Evolutionary conservation across 2,888 invertebrate species (phyloP).

Genomic region (Zaprionus bogoriensis): DNA sequence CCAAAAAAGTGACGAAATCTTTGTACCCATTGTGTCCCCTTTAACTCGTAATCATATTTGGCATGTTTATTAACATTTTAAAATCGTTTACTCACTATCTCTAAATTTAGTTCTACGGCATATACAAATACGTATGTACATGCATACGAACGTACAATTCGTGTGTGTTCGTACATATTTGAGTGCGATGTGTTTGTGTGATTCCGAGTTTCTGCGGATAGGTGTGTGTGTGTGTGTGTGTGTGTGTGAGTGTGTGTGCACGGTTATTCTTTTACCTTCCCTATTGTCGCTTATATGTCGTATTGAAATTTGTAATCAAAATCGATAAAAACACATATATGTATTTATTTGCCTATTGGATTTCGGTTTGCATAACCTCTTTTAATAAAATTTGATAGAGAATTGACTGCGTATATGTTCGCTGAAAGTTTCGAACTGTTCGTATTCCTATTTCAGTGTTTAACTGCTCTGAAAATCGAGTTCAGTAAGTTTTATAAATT

Average conservation of each 20-base stretch:
- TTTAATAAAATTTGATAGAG: constrained; percentile 17
- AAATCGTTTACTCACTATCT: constrained; percentile 78
- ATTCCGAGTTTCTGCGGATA: too few relatives aligned
- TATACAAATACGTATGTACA: neutral
- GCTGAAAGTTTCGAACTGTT: neutral
- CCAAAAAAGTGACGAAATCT: constrained; percentile 53
- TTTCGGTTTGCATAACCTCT: constrained; percentile 52
- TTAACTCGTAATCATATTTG: constrained; percentile 52
- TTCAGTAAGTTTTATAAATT: constrained; percentile 13
- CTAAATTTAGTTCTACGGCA: constrained; percentile 61
- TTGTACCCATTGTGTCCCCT: constrained; percentile 20
- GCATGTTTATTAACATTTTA: constrained; percentile 71
- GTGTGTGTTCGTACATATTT: constrained; percentile 8
- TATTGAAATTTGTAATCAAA: constrained; percentile 79
- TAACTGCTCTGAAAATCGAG: constrained; percentile 7
- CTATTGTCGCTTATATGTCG: constrained; percentile 60
- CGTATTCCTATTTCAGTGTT: neutral
- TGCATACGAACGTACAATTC: neutral
- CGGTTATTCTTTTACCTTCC: constrained; percentile 55
- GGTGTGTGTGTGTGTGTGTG: constrained; percentile 19
- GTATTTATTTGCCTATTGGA: constrained; percentile 52
- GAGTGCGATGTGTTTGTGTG: constrained; percentile 12
- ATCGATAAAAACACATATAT: constrained; percentile 70
- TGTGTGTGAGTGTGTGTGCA: constrained; percentile 19
- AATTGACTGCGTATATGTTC: constrained; percentile 1